Base-by-base conservation (phyloP, 1,140 invertebrate species). In the Amphibalanus amphitrite region DNA sequence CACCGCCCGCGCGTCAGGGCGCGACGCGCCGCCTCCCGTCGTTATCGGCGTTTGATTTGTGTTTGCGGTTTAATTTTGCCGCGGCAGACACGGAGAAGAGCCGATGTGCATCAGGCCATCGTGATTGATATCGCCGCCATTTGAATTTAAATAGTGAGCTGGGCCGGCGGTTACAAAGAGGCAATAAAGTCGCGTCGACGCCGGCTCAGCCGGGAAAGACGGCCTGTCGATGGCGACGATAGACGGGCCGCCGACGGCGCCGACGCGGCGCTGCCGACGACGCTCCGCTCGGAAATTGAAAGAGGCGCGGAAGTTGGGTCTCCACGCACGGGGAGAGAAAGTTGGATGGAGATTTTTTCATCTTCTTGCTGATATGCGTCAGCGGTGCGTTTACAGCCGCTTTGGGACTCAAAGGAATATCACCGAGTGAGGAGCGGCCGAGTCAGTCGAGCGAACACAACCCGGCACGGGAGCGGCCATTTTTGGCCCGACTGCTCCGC, bases 121-220 rank as follows among this genome's bases (percentile, higher is more conserved):
- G 47, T 59, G 47, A 59, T 59, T 59, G 47, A 59, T 59, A 59
- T 59, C 47, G 47, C 13, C 47, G 47, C 47, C 47, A 59, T 59
- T 59, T 59, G 47, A 59, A 59, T 59, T 59, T 59, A 59, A 59
- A 59, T 59, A 59, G 47, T 59, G 47, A 59, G 47, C 47, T 23
- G 47, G 47, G 13, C 47, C 13, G 47, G 47, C 47, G 47, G 47
- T 1, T 59, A 59, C 47, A 59, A 59, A 59, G 47, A 59, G 47
- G 47, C 47, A 59, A 59, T 59, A 59, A 59, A 59, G 47, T 59
- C 47, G 47, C 47, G 47, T 59, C 47, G 47, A 15, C 47, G 47
- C 13, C 47, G 47, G 47, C 47, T 59, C 33, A 38, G 33, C 33
- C 33, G 33, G 47, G 47, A 1, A 59, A 59, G 47, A 59, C 47